A percentile compares a stretch with the other conserved stretches of the same genome.
Conservation (phyloP, 1,140 invertebrate species). For the Lamellibrachia luymesi region DNA sequence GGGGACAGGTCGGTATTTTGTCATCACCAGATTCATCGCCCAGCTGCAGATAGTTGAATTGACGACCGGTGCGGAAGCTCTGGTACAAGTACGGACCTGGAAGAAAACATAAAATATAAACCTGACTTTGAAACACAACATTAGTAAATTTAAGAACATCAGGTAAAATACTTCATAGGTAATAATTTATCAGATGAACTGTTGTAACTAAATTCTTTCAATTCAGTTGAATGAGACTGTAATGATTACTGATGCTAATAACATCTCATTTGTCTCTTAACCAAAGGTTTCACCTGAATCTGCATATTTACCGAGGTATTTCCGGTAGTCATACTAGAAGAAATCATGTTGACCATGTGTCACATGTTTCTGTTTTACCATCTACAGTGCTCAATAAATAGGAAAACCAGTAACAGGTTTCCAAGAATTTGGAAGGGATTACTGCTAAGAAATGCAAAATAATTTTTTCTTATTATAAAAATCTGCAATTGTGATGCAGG, state of each 20-base stretch:
- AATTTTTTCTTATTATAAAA: no score
- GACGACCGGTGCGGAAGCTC: slow-evolving; percentile 40
- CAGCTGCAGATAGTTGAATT: slow-evolving; percentile 58
- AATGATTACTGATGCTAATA: neutral
- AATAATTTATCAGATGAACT: neutral
- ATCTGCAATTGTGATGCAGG: no score
- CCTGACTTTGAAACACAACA: neutral
- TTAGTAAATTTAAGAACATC: slow-evolving; percentile 8
- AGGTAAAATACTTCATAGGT: neutral
- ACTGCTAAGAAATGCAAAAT: no score
- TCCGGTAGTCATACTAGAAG: no score
- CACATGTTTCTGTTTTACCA: no score
- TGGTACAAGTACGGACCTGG: slow-evolving; percentile 35
- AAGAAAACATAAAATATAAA: slow-evolving; percentile 23
- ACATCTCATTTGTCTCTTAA: neutral
- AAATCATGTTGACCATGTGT: no score
- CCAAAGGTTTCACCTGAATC: neutral
- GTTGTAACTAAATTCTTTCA: neutral
- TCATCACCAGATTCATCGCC: slow-evolving; percentile 44
- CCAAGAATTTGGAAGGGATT: no score
- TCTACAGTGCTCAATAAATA: no score
- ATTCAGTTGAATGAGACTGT: neutral
- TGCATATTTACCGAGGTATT: neutral
- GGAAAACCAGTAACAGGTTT: no score
- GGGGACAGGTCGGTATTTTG: neutral